These are phyloP conservation scores for Entomyzon cyanotis DNA, from an alignment of 2,113 vertebrate species.

Conservation along the genomic window DNA sequence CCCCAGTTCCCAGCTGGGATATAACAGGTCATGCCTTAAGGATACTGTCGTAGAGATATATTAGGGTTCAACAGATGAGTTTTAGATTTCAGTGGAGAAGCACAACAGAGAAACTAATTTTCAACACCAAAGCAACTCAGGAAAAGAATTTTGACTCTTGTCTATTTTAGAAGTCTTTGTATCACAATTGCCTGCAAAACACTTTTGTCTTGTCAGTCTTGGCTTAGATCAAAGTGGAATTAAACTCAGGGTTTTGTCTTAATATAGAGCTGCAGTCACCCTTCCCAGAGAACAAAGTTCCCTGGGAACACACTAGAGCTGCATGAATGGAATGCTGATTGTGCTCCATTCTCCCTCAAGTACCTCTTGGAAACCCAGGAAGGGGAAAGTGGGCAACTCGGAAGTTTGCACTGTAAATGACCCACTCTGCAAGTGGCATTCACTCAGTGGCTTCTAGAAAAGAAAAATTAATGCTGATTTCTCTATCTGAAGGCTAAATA, in stretches of 20 bases:
- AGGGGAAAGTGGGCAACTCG: background rate
- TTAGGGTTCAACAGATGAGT: background rate
- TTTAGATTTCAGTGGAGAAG: background rate
- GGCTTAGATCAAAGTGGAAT: background rate
- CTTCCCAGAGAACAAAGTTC: background rate
- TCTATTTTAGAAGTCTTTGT: background rate
- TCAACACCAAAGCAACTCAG: background rate
- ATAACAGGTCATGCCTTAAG: background rate
- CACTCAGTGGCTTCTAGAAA: background rate
- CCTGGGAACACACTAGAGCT: background rate
- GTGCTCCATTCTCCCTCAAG: slow-evolving; percentile 27
- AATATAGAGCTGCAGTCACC: background rate
- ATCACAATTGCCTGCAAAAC: background rate
- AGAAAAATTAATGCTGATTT: background rate
- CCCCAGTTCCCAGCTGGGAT: background rate
- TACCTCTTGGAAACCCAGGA: slow-evolving; percentile 14
- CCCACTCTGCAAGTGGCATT: background rate
- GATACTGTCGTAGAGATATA: background rate
- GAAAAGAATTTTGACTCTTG: background rate
- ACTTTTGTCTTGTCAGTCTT: background rate
- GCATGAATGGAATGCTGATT: slow-evolving; percentile 36
- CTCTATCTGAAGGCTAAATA: background rate
- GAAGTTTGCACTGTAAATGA: background rate
- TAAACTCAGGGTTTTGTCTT: background rate
- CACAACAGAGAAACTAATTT: background rate